phyloP scores from a whole-genome alignment of 1,140 invertebrate species.

The Drosophila baimaii region DNA sequence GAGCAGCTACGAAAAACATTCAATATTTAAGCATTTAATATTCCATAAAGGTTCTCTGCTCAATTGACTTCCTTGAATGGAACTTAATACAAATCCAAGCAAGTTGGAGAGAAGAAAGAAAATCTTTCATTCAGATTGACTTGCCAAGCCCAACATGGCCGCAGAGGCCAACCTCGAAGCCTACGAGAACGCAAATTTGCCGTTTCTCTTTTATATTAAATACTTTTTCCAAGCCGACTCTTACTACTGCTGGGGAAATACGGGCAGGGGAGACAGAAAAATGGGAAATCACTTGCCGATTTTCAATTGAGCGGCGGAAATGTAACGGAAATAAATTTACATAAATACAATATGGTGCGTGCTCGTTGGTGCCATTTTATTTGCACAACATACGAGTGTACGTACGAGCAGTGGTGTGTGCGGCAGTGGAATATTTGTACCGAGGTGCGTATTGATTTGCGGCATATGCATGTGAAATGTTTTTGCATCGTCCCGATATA shows the following conservation, averaged over 20 bases:
- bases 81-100: slow-evolving; percentile 21
- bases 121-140: slow-evolving; percentile 59
- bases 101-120: slow-evolving; percentile 36
- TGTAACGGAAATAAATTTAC: slow-evolving; percentile 84
- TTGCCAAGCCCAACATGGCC: slow-evolving; percentile 40
- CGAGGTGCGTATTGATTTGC: slow-evolving; percentile 79
- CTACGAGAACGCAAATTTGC: slow-evolving; percentile 58
- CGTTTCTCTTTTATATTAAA: slow-evolving; percentile 57
- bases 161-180: slow-evolving; percentile 20
- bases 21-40: slow-evolving; percentile 21
- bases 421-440: slow-evolving; percentile 60
- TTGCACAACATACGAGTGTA: slow-evolving; percentile 63
- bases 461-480: slow-evolving; percentile 45
- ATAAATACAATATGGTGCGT: slow-evolving; percentile 83
- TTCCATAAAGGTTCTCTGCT: slow-evolving; percentile 13
- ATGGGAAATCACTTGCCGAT: slow-evolving; percentile 76
- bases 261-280: slow-evolving; percentile 39
- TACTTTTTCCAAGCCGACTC: slow-evolving; percentile 48
- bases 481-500: slow-evolving; percentile 32
- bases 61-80: slow-evolving; percentile 31
- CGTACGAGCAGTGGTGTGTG: background rate
- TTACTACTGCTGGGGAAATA: slow-evolving; percentile 47
- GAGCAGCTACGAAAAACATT: background rate
- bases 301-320: slow-evolving; percentile 83
- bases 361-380: slow-evolving; percentile 79